Base-by-base conservation (phyloP, 92 coral and sea anemone species). In the Heliopora coerulea region DNA sequence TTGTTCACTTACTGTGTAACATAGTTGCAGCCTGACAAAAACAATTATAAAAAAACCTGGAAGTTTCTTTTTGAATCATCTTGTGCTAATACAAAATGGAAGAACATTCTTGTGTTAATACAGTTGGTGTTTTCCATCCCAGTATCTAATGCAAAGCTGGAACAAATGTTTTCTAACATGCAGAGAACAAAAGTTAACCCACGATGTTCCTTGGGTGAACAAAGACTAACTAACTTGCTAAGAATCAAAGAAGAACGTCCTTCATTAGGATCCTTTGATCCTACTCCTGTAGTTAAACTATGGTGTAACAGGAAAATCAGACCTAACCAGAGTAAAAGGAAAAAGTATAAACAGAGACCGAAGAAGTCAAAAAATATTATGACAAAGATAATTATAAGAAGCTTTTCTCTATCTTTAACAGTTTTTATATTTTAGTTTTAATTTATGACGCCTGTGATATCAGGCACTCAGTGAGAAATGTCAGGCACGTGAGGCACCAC, bases 141-240 rank as follows among this genome's bases (percentile, higher is more conserved):
- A 57, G 82, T 89, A 25, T 89, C 89, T 10, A 88, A 86, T 83
- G 96, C 88, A 54, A 89, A 89, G 56, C 86, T 89, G 10, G 96
- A 86, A 75, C 74, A 90, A 75, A 27, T 89, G 80, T 89, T 89
- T 72, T 89, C 87, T 33, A 58, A 74, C 33, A 80, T 86, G 83
- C 83, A 78, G 65, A 69, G 90, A 62, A 70, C 82, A 30, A 86
- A 86, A 79, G 74, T 80, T 18, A 89, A 85, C 75, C 65, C 77
- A 37, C 72, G 82, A 30, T 86, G 89, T 20, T 59, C 87, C 29
- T 84, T 88, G 68, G 72, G 90, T 26, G 80, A 83, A 28, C 18
- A 65, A 19, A 83, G 72, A 48, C 78, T 79, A 74, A 86, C 84
- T 34, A 65, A 68, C 34, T 69, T 79, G 33, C 70, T 57, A 28